A percentile compares a stretch with the other conserved stretches of the same genome.
Conservation (phyloP, 2,113 vertebrate genomes). For the Rhombomys opimus region DNA sequence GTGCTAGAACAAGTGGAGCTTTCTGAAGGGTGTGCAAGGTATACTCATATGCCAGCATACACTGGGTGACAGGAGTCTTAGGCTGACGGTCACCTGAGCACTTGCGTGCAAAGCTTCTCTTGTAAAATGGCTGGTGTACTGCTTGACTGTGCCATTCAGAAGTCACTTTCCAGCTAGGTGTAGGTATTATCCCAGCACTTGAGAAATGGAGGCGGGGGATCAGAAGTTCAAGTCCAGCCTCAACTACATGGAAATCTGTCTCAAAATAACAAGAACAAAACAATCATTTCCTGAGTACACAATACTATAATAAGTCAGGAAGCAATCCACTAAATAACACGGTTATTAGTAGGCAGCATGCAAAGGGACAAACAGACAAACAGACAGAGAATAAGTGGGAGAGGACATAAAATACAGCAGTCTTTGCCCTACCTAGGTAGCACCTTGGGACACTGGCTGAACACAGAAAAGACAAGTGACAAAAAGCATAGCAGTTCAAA, state of each 20-base stretch:
- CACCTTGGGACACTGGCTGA: background rate
- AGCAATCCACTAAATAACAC: background rate
- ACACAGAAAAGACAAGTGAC: background rate
- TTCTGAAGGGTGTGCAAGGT: background rate
- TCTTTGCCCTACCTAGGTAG: background rate
- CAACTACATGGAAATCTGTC: background rate
- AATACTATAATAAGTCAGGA: background rate
- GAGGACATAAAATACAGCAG: background rate
- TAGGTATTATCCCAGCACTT: background rate
- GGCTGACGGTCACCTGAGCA: background rate
- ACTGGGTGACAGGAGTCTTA: background rate
- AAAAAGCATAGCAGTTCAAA: conserved; percentile 13
- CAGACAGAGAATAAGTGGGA: background rate
- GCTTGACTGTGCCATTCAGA: background rate
- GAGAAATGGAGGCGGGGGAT: background rate
- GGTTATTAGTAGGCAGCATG: background rate
- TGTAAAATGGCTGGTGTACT: background rate
- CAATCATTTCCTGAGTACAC: background rate
- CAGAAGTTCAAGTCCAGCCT: background rate
- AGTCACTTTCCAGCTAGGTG: background rate
- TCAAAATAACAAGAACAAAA: background rate
- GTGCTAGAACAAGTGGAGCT: background rate
- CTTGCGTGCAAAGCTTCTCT: background rate
- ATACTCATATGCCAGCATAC: background rate
- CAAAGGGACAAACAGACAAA: background rate